Evolutionary conservation across 1,140 invertebrate species (phyloP), one percentile per base, ranked within the genome.

Genomic region (Lutraria rhynchaena): DNA sequence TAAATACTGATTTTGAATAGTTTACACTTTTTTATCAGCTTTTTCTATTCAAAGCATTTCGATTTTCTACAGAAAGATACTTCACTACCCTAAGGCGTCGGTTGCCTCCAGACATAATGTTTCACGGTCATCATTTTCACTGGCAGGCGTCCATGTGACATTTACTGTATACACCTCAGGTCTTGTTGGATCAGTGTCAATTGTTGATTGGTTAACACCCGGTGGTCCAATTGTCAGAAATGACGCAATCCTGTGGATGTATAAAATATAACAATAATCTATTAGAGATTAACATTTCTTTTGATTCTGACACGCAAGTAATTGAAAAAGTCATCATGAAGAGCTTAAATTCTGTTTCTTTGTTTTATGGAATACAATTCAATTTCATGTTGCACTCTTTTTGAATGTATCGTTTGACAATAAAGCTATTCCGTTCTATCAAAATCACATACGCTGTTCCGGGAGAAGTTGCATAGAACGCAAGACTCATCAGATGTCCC

Each of bases 41-140:
- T n/a, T n/a, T n/a, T n/a, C n/a, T n/a, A n/a, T n/a, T n/a, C n/a
- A n/a, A n/a, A n/a, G n/a, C n/a, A n/a, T n/a, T n/a, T n/a, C n/a
- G n/a, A n/a, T n/a, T n/a, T n/a, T n/a, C n/a, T n/a, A n/a, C n/a
- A n/a, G n/a, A n/a, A n/a, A n/a, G n/a, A n/a, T n/a, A n/a, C n/a
- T n/a, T n/a, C n/a, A n/a, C n/a, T n/a, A 63, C 60, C 60, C 60
- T 51, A 51, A 69, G 15, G 41, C 35, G 44, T 69, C 65, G 5
- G 65, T 69, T 9, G 44, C 65, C 2, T 69, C 44, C 29, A 37
- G 41, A 31, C 65, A 69, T 7, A 69, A 33, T 46, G 65, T 24
- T 3, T 49, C 35, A 1, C 7, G 22, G 27, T 44, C 65, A 31
- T 1, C 44, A 15, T 69, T n/a, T 5, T 37, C 15, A 13, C 13